phyloP scores from a whole-genome alignment of 2,888 invertebrate genomes.

The Miltochrista miniata region DNA sequence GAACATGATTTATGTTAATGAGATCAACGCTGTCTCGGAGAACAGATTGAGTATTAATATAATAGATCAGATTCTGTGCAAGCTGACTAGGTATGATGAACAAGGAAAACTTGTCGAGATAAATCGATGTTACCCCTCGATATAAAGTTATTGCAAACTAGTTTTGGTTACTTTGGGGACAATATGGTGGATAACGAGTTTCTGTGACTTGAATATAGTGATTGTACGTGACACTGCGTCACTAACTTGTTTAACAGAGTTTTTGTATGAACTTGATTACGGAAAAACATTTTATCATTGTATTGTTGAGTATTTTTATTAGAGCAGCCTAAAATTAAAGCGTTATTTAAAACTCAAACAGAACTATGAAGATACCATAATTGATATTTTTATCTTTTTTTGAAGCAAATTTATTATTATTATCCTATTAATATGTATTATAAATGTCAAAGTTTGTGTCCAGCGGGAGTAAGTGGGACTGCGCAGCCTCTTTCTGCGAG shows the following conservation, averaged over 20 bases:
- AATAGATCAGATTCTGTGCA: constrained; percentile 45
- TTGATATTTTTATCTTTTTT: too few relatives aligned
- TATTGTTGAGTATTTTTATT: too few relatives aligned
- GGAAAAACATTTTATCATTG: constrained; percentile 1
- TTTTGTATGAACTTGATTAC: too few relatives aligned
- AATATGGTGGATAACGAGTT: background rate
- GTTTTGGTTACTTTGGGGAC: constrained; percentile 8
- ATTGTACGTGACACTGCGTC: background rate
- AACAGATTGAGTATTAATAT: constrained; percentile 66
- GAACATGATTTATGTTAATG: constrained; percentile 63
- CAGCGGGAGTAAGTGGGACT: too few relatives aligned
- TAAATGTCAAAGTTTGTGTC: too few relatives aligned
- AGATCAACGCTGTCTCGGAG: constrained; percentile 51
- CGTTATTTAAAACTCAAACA: too few relatives aligned
- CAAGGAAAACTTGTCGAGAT: constrained; percentile 2
- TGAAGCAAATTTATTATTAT: too few relatives aligned
- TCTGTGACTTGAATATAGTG: background rate
- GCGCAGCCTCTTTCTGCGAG: too few relatives aligned
- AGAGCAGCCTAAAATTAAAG: too few relatives aligned
- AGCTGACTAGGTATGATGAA: constrained; percentile 27
- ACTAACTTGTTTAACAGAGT: too few relatives aligned
- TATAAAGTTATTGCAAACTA: constrained; percentile 5
- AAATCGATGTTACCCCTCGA: background rate
- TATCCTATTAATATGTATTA: too few relatives aligned
- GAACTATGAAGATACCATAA: too few relatives aligned